These are phyloP conservation scores for Lacerta bilineata DNA, from an alignment of 2,797 vertebrate genomes.

Conservation along the genomic window DNA sequence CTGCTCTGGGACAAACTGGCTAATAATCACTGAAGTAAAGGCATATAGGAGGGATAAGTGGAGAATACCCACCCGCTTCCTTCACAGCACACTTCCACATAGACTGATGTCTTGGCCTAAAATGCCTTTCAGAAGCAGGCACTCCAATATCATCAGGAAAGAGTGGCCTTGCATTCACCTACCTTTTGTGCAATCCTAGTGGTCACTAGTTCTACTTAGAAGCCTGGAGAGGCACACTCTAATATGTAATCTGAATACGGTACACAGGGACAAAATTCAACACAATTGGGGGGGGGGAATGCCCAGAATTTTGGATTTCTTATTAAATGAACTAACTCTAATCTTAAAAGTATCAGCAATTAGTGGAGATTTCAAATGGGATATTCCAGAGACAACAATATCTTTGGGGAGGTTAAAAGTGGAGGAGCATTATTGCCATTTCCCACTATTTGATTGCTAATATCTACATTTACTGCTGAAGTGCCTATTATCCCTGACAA, in stretches of 20 bases:
- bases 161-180: not conserved
- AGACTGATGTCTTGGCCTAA: not conserved
- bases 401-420: not conserved
- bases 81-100: not conserved
- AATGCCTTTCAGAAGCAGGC: not conserved
- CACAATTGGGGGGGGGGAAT: no score
- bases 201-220: not conserved
- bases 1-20: not conserved
- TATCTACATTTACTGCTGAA: not conserved
- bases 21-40: not conserved
- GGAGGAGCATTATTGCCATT: not conserved
- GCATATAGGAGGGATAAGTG: not conserved
- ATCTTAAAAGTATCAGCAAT: not conserved
- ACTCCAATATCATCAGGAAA: not conserved
- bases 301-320: not conserved
- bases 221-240: not conserved
- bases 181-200: not conserved
- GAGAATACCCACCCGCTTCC: not conserved
- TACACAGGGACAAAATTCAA: not conserved
- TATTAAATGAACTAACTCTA: not conserved
- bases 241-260: not conserved
- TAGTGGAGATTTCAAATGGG: not conserved
- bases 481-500: not conserved
- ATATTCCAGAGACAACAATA: not conserved
- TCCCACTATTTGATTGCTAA: not conserved